Conservation (phyloP, 2,797 vertebrate species). For the Pyrrhura leucotis region DNA sequence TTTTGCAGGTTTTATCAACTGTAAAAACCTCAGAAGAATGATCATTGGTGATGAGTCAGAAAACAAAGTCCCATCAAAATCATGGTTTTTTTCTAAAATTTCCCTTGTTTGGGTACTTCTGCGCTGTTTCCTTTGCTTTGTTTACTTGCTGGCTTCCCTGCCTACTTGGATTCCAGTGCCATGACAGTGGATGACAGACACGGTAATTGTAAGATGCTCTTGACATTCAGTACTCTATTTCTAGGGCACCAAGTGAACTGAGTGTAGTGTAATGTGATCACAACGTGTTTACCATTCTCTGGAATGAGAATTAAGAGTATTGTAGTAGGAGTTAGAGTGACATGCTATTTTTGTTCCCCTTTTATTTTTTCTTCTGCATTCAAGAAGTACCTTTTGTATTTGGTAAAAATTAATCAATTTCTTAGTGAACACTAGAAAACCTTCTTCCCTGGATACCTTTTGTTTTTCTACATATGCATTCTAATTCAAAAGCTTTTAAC, state of each 20-base stretch:
- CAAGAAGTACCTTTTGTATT: background rate
- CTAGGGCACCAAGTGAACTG: background rate
- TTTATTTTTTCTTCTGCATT: background rate
- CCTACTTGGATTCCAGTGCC: background rate
- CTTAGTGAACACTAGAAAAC: background rate
- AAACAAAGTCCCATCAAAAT: background rate
- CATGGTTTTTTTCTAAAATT: background rate
- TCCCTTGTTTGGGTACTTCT: background rate
- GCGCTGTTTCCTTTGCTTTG: background rate
- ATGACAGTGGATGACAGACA: background rate
- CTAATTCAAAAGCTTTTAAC: background rate
- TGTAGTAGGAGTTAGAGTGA: background rate
- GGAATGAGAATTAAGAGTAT: background rate
- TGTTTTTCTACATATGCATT: background rate
- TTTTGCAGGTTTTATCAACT: background rate
- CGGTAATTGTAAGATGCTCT: background rate
- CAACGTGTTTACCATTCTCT: background rate
- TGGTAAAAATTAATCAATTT: background rate
- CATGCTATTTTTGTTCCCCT: background rate
- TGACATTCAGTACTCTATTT: background rate
- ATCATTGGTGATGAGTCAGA: background rate
- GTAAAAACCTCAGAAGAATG: background rate
- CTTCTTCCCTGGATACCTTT: background rate
- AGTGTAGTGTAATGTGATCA: background rate
- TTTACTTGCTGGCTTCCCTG: background rate